Percentiles rank a stretch among this genome's conserved stretches.
These are phyloP conservation scores for Ochotona curzoniae DNA, from an alignment of 2,113 vertebrate genomes.

Conservation along the genomic window DNA sequence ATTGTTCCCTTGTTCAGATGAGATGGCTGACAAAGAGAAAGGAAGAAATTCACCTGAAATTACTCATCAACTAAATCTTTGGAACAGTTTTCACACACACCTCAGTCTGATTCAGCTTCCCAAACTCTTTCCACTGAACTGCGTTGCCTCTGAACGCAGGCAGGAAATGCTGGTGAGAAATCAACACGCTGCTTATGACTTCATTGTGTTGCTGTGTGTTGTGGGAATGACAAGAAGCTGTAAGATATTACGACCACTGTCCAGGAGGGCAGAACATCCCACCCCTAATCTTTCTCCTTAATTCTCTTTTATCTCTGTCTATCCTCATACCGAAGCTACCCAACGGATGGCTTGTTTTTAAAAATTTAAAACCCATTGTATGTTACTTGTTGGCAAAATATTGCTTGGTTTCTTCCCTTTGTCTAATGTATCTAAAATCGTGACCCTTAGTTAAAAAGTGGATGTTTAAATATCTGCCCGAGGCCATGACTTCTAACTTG, in stretches of 20 bases:
- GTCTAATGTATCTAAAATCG: neutral
- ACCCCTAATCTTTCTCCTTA: neutral
- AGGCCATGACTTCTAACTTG: neutral
- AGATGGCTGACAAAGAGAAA: conserved; percentile 21
- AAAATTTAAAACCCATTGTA: neutral
- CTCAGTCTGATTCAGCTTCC: neutral
- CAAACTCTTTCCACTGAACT: neutral
- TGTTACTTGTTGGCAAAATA: neutral
- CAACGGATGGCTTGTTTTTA: neutral
- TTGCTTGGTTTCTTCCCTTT: neutral
- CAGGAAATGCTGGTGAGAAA: neutral
- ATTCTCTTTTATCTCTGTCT: neutral
- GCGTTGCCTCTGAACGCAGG: neutral
- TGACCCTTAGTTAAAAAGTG: neutral
- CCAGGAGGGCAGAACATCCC: neutral
- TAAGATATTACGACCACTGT: neutral
- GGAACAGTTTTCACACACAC: neutral
- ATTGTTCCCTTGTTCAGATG: conserved; percentile 15
- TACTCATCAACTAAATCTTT: neutral
- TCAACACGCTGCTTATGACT: conserved; percentile 3
- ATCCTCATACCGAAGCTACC: neutral
- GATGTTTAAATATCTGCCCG: neutral
- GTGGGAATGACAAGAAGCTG: neutral
- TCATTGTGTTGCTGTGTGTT: neutral
- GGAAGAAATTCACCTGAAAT: neutral